Evolutionary conservation across 2,113 vertebrate genomes (phyloP).

Genomic region (Puntigrus tetrazona): DNA sequence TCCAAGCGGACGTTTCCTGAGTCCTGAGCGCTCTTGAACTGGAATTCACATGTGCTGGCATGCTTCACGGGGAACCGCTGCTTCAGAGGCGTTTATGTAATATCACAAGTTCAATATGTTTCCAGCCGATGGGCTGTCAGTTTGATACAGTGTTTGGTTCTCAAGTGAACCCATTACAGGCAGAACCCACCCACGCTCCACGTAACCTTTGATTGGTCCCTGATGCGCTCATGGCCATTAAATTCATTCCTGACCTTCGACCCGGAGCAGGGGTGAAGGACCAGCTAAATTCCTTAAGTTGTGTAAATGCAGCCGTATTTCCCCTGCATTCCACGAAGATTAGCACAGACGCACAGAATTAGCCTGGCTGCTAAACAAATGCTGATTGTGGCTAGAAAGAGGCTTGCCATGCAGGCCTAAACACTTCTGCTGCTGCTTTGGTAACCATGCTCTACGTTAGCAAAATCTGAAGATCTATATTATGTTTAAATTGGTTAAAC

Average conservation of each 20-base stretch:
- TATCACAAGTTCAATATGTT: constrained; percentile 11
- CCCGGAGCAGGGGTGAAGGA: constrained; percentile 44
- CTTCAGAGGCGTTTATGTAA: not conserved
- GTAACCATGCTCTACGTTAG: not conserved
- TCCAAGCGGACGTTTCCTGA: constrained; percentile 21
- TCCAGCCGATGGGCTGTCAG: constrained; percentile 12
- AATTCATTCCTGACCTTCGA: constrained; percentile 51
- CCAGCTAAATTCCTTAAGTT: constrained; percentile 44
- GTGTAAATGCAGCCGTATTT: constrained; percentile 57
- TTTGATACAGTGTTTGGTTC: constrained; percentile 10
- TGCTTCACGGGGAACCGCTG: not conserved
- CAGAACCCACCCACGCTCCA: not conserved
- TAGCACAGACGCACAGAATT: constrained; percentile 55
- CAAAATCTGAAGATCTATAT: not conserved
- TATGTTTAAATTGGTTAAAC: not conserved
- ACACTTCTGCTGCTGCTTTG: not conserved
- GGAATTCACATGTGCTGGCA: not conserved
- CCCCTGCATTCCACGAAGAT: constrained; percentile 60
- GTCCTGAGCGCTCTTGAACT: not conserved
- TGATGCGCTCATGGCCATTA: constrained; percentile 19
- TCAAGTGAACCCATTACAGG: constrained; percentile 23
- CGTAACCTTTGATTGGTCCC: constrained; percentile 25
- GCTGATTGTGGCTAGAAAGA: constrained; percentile 28
- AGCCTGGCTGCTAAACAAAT: constrained; percentile 44
- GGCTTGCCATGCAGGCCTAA: not conserved